Evolutionary conservation across 1,140 invertebrate species (phyloP), one percentile per base, ranked within the genome.

Genomic region (Episyrphus balteatus): DNA sequence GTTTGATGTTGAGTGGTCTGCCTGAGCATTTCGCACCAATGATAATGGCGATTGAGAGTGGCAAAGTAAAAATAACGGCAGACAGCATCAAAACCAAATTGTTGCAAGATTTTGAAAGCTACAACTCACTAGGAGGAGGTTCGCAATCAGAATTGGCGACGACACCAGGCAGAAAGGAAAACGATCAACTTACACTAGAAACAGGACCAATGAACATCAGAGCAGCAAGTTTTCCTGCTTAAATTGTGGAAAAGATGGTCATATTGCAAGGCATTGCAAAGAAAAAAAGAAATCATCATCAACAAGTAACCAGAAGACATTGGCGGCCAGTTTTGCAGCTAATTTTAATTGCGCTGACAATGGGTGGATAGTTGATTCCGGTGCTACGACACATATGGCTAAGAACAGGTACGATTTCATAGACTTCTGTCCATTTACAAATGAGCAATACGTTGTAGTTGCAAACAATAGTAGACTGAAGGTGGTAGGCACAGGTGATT

Each of bases 21-120:
- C 59, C 62, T 2, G 59, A 65, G n/a, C 46, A 56, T 13, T 69
- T 63, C 53, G 51, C 58, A 45, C 59, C 67, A 0, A 70, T 70
- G 68, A 70, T 70, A 8, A 70, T 70, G 60, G 61, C 55, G 1
- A 42, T 70, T n/a, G 62, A 72, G 46, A 55, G 50, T 18, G 57
- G 53, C 2, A 54, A 54, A 14, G 47, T 48, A 11, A 48, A 31
- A 36, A 62, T 71, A 9, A 60, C 55, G 33, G 55, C 51, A 9
- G 66, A 70, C 44, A 51, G 44, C 6, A 61, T 70, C 14, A 69
- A 69, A 52, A 54, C 59, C n/a, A 70, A 69, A 55, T 51, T 70
- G 8, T 33, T 70, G 18, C 34, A 36, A 36, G 11, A 36, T 5
- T 12, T 6, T n/a, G 3, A 36, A 3, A n/a, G 11, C 14, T 12